Base-by-base conservation (phyloP, 2,113 vertebrate genomes). In the Carassius carassius region DNA sequence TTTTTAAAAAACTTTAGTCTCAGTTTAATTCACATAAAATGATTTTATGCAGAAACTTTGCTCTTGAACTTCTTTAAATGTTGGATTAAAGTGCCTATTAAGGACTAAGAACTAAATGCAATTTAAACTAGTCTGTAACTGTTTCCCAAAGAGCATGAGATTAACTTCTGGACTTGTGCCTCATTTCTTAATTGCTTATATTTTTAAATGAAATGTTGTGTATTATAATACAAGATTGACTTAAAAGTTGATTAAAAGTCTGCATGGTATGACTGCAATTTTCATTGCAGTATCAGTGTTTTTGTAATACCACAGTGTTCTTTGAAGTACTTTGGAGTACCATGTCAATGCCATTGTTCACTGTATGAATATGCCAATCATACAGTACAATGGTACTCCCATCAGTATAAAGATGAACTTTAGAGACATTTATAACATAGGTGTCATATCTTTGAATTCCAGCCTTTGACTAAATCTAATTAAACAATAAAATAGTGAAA, bases 11-110 rank as follows among this genome's bases (percentile, higher is more conserved):
- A 13, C 12, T 74, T 23, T 47, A 44, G 37, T 47, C 70, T 73
- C 41, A 23, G 5, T 73, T 37, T 44, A 12, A 73, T 73, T 14
- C 29, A 44, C 21, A 73, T 23, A 14, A 5, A 37, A 19, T 70
- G 0, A 41, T 72, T 44, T 72, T n/a, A 0, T 21, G 14, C n/a
- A n/a, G 2, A 44, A 76, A 25, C 7, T 54, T 76, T 76, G 14
- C 23, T 14, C 4, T 49, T 35, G 23, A 23, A 73, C 65, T 32
- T 78, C 9, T 67, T 82, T 82, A 44, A 80, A 65, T 73, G 85
- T 54, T 79, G 81, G 80, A 90, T 90, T 90, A 91, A 86, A 81
- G 78, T 63, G 23, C 51, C 72, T 72, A 49, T 83, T 84, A 81
- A 29, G 14, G 79, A n/a, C 63, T 82, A 47, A 78, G 65, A 25